Conservation (phyloP, 1,140 invertebrate genomes). For the Danaus melanippus region DNA sequence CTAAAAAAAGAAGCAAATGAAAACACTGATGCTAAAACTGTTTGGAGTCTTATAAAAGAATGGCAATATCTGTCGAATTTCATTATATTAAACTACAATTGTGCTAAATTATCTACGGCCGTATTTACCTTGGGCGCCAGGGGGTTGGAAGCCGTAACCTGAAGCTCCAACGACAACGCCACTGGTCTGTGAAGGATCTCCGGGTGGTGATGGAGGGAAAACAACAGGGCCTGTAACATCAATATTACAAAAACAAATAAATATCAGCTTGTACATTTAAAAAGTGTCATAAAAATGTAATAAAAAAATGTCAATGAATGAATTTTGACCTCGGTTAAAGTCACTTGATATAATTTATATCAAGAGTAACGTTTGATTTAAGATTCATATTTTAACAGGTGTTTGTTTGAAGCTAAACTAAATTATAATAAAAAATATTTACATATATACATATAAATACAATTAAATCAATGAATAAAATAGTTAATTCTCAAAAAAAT, state of each 20-base stretch:
- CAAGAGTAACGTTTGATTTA: too few relatives aligned
- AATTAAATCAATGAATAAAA: too few relatives aligned
- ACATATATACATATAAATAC: too few relatives aligned
- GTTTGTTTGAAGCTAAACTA: too few relatives aligned
- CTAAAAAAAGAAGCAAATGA: too few relatives aligned
- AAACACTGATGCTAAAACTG: not conserved
- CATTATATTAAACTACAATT: constrained; percentile 50
- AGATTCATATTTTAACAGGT: too few relatives aligned
- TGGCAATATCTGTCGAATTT: constrained; percentile 1
- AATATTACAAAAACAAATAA: constrained; percentile 3
- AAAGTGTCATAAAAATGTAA: not conserved
- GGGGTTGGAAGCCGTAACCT: constrained; percentile 82
- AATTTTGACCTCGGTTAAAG: not conserved
- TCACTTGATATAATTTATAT: too few relatives aligned
- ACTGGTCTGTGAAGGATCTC: constrained; percentile 76
- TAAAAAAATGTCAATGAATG: not conserved
- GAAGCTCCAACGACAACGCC: constrained; percentile 81
- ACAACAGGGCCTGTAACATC: constrained; percentile 76
- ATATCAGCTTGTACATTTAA: not conserved
- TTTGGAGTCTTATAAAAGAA: not conserved
- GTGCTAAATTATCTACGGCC: constrained; percentile 33
- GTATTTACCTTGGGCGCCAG: constrained; percentile 74
- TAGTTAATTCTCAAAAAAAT: too few relatives aligned
- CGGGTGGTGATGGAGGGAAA: constrained; percentile 78
- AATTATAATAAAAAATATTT: too few relatives aligned